phyloP scores from a whole-genome alignment of 2,888 invertebrate species.

The Phytoseiulus persimilis region DNA sequence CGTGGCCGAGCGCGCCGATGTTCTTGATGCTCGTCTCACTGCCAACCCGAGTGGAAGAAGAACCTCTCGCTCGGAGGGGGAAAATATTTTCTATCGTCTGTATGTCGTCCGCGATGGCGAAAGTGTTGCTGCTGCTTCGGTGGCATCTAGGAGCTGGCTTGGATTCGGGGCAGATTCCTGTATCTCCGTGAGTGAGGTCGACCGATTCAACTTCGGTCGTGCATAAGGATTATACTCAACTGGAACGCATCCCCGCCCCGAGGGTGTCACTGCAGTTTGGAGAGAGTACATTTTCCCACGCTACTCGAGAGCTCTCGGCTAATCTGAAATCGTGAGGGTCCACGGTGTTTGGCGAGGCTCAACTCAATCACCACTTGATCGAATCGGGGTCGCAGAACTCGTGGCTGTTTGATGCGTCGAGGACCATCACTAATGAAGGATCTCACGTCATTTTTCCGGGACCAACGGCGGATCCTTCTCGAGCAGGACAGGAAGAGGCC shows the following conservation, averaged over 20 bases:
- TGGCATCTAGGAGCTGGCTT: no score
- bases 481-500: neutral
- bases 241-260: no score
- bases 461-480: no score
- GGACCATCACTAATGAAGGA: neutral
- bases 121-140: no score
- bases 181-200: no score
- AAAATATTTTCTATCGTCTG: neutral
- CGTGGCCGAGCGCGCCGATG: neutral
- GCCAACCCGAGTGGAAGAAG: neutral
- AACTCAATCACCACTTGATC: neutral
- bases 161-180: no score
- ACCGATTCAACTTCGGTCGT: no score
- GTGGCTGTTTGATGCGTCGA: neutral
- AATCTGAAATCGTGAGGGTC: neutral
- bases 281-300: no score
- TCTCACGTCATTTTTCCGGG: neutral
- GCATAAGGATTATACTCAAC: no score
- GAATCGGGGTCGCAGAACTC: neutral
- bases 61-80: neutral
- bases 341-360: neutral
- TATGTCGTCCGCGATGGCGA: no score
- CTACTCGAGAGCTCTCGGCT: neutral
- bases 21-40: neutral
- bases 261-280: no score